Evolutionary conservation across 2,888 invertebrate species (phyloP).

Genomic region (Diplazon laetatorius): DNA sequence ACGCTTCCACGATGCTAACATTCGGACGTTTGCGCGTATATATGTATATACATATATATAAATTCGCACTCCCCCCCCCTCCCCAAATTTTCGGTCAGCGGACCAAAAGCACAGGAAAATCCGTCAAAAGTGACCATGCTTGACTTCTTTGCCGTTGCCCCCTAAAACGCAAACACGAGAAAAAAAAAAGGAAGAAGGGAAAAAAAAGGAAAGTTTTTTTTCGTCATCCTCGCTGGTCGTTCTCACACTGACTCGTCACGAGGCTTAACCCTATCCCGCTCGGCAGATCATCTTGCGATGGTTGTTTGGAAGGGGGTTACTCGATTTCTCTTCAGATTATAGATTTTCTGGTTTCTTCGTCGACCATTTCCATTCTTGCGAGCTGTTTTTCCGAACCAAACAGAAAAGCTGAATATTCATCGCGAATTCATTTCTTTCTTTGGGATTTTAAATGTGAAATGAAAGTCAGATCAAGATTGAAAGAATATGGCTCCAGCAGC

Average conservation of each 20-base stretch:
- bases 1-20: constrained; percentile 38
- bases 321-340: constrained; percentile 21
- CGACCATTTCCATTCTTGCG: constrained; percentile 19
- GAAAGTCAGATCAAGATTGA: constrained; percentile 24
- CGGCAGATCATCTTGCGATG: constrained; percentile 64
- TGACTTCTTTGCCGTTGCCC: constrained; percentile 57
- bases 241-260: constrained; percentile 18
- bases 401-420: constrained; percentile 9
- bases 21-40: constrained; percentile 9
- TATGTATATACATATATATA: constrained; percentile 5
- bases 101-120: constrained; percentile 8
- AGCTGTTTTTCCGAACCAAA: constrained; percentile 5
- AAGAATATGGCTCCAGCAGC: constrained; percentile 15
- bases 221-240: constrained; percentile 50
- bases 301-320: constrained; percentile 21
- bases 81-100: neutral
- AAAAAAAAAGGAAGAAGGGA: no score
- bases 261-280: constrained; percentile 66
- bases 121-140: constrained; percentile 42
- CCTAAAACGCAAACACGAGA: constrained; percentile 10
- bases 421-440: constrained; percentile 23
- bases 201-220: no score
- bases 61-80: no score
- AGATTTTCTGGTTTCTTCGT: constrained; percentile 48
- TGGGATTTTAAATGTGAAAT: constrained; percentile 20